These are phyloP conservation scores for Centropus unirufus DNA, from an alignment of 2,113 vertebrate species.

Conservation along the genomic window DNA sequence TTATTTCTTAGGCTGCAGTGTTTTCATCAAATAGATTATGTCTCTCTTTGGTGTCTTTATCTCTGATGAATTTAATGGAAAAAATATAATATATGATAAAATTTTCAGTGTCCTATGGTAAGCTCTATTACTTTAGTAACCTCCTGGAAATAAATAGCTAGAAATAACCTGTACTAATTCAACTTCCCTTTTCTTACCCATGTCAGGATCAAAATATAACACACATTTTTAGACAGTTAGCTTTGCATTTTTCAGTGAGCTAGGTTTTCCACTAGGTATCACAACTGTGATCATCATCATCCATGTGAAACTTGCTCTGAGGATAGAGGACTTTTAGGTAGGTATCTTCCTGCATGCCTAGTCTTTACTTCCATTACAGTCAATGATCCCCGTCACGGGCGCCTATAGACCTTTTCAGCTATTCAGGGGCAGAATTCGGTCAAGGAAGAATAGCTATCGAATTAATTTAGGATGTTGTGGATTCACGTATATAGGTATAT, in stretches of 20 bases:
- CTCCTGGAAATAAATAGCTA: neutral
- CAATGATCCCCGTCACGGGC: no score
- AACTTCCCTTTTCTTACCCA: neutral
- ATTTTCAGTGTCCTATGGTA: neutral
- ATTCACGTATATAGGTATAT: fast-evolving
- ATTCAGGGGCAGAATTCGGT: neutral
- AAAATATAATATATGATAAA: neutral
- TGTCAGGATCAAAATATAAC: neutral
- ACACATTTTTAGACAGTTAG: neutral
- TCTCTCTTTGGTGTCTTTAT: neutral
- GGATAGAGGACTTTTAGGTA: neutral
- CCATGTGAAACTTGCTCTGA: neutral
- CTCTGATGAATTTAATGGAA: neutral
- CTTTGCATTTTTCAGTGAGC: neutral
- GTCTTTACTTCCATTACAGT: neutral
- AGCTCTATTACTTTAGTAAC: neutral
- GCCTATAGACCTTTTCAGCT: neutral
- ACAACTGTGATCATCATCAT: neutral
- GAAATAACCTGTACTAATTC: neutral
- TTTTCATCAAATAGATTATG: neutral
- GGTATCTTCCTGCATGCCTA: neutral
- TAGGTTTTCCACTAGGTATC: neutral
- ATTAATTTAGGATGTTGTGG: neutral
- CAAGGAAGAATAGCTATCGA: neutral
- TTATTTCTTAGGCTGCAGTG: neutral